A percentile compares a stretch with the other conserved stretches of the same genome.
Evolutionary conservation across 2,888 invertebrate genomes (phyloP).

Genomic region (Drosophila mayaguana): DNA sequence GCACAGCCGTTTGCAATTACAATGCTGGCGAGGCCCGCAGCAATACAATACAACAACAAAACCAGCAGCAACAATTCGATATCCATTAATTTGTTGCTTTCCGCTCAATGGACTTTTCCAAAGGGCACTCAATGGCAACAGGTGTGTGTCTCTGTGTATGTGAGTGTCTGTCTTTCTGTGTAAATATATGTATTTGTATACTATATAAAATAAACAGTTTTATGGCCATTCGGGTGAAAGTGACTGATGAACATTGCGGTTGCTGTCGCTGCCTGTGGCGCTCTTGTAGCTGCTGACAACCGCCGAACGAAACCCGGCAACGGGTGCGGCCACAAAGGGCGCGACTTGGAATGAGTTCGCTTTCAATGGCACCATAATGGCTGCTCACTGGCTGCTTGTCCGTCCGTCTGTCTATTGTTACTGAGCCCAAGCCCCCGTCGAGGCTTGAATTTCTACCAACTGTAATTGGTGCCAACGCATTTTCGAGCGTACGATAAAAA

Average conservation of each 20-base stretch:
- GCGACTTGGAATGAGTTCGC: conserved; percentile 67
- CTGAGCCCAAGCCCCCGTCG: conserved; percentile 42
- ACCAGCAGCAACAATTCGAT: conserved; percentile 35
- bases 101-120: conserved; percentile 64
- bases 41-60: conserved; percentile 21
- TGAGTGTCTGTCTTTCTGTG: conserved; percentile 11
- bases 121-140: conserved; percentile 52
- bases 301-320: conserved; percentile 40
- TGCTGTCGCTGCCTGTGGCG: conserved; percentile 40
- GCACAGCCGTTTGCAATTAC: conserved; percentile 50
- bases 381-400: conserved; percentile 14
- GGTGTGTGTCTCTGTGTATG: conserved; percentile 13
- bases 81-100: conserved; percentile 55
- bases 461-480: conserved; percentile 69
- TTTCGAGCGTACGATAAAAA: conserved; percentile 53
- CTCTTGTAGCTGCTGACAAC: conserved; percentile 63
- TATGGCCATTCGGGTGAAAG: conserved; percentile 74
- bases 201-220: conserved; percentile 59
- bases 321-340: conserved; percentile 75
- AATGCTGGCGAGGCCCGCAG: conserved; percentile 22
- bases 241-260: conserved; percentile 74
- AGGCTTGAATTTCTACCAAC: conserved; percentile 58
- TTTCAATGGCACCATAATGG: conserved; percentile 63
- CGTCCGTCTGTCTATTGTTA: conserved; percentile 42
- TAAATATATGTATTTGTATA: conserved; percentile 15